Percentiles rank a stretch among this genome's conserved stretches.
Evolutionary conservation across 1,140 invertebrate species (phyloP).

Genomic region (Drosophila littoralis): DNA sequence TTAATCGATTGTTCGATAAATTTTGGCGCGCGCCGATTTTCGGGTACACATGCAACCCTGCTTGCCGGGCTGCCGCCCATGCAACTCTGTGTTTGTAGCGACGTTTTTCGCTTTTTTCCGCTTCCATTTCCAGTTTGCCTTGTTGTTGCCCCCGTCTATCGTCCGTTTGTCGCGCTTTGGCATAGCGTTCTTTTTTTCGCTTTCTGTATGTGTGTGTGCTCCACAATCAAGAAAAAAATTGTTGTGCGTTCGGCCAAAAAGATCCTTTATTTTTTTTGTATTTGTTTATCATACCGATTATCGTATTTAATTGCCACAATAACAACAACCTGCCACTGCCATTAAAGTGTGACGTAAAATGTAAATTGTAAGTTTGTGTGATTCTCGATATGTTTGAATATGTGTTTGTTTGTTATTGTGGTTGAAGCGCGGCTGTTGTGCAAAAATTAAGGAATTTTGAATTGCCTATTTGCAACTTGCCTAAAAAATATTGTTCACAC

Average conservation of each 20-base stretch:
- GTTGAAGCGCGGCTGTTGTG: constrained; percentile 12
- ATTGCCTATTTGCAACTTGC: constrained; percentile 25
- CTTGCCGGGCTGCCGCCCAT: constrained; percentile 56
- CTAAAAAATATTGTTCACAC: constrained; percentile 44
- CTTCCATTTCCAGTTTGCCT: constrained; percentile 80
- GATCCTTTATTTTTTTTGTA: constrained; percentile 35
- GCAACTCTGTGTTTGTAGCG: constrained; percentile 77
- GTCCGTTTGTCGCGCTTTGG: constrained; percentile 65
- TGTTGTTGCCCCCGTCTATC: constrained; percentile 64
- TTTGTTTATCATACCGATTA: constrained; percentile 37
- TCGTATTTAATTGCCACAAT: constrained; percentile 39
- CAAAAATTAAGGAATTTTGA: constrained; percentile 26
- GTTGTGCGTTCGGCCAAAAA: constrained; percentile 50
- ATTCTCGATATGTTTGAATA: constrained; percentile 20
- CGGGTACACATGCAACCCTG: constrained; percentile 56
- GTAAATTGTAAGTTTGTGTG: constrained; percentile 53
- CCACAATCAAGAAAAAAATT: constrained; percentile 54
- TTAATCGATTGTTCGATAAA: constrained; percentile 57
- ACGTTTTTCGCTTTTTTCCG: constrained; percentile 65
- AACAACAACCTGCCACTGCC: constrained; percentile 54
- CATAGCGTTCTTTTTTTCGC: constrained; percentile 71
- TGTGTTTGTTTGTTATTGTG: constrained; percentile 25
- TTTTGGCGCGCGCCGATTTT: constrained; percentile 26
- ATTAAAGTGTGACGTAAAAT: constrained; percentile 53
- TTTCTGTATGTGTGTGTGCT: constrained; percentile 43